Evolutionary conservation across 2,797 vertebrate species (phyloP).

Genomic region (Ispidina lecontei): DNA sequence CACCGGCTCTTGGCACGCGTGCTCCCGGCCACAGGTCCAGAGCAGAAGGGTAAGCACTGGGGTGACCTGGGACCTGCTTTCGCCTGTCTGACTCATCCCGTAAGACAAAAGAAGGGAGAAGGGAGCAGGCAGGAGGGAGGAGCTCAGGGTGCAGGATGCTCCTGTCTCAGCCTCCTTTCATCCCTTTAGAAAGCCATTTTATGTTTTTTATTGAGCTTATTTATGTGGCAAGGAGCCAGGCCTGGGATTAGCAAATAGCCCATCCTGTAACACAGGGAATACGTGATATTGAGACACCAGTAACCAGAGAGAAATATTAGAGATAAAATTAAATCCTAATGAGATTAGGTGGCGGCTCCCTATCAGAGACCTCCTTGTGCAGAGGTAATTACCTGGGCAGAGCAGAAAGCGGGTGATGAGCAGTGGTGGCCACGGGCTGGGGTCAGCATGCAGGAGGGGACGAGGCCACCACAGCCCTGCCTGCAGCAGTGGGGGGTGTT

Average conservation of each 20-base stretch:
- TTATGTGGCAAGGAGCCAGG: not conserved
- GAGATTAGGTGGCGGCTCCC: slow-evolving; percentile 6
- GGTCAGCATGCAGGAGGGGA: accelerated
- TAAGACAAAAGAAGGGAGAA: not conserved
- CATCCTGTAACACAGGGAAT: not conserved
- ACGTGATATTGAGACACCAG: not conserved
- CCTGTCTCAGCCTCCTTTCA: not conserved
- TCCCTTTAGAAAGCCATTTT: not conserved
- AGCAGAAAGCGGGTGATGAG: not conserved
- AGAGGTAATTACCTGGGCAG: slow-evolving; percentile 27
- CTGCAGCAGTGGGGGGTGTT: not conserved
- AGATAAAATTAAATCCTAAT: slow-evolving; percentile 26
- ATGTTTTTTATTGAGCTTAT: not conserved
- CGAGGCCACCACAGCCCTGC: not conserved
- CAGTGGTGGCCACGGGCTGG: not conserved
- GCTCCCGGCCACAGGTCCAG: accelerated
- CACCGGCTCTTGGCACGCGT: accelerated
- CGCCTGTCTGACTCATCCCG: not conserved
- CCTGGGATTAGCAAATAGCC: not conserved
- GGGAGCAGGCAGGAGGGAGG: not conserved
- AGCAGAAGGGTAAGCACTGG: not conserved
- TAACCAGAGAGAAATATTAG: slow-evolving; percentile 17
- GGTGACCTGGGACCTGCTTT: not conserved
- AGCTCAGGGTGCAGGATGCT: not conserved
- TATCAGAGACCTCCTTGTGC: not conserved